Conservation (phyloP, 2,113 vertebrate genomes). For the Chloroceryle aenea region DNA sequence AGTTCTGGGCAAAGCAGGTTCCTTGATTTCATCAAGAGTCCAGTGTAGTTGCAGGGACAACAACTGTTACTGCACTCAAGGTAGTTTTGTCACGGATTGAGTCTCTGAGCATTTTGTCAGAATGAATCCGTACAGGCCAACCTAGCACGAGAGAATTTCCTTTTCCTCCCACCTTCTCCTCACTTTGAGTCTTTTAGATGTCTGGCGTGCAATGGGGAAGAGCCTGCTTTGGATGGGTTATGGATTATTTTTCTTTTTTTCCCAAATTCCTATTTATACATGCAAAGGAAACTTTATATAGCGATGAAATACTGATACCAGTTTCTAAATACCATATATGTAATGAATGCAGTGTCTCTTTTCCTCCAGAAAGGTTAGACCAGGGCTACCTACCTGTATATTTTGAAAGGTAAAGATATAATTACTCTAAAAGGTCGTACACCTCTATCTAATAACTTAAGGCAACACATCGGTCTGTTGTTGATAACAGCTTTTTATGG, state of each 20-base stretch:
- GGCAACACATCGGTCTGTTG: conserved; percentile 27
- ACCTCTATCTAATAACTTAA: conserved; percentile 41
- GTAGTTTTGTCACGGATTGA: background rate
- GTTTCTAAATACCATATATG: conserved; percentile 42
- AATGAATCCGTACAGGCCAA: background rate
- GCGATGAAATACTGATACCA: background rate
- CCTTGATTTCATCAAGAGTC: conserved; percentile 7
- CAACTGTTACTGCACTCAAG: conserved; percentile 47
- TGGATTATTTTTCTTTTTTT: background rate
- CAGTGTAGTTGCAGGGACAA: conserved; percentile 54
- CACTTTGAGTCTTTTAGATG: background rate
- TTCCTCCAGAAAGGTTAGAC: conserved; percentile 35
- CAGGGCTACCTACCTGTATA: conserved; percentile 46
- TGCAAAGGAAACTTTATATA: conserved; percentile 33
- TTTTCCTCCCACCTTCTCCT: background rate
- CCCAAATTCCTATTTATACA: conserved; percentile 53
- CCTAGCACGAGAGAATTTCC: background rate
- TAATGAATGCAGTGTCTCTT: conserved; percentile 41
- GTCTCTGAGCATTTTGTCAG: conserved; percentile 58
- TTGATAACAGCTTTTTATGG: conserved; percentile 15
- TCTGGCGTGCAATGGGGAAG: conserved; percentile 19
- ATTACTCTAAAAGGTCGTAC: conserved; percentile 39
- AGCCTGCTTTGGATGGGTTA: conserved; percentile 25
- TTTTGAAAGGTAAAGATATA: conserved; percentile 44
- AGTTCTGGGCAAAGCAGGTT: conserved; percentile 49